Evolutionary conservation across 2,888 invertebrate species (phyloP).

Genomic region (Meandrusa payeni): DNA sequence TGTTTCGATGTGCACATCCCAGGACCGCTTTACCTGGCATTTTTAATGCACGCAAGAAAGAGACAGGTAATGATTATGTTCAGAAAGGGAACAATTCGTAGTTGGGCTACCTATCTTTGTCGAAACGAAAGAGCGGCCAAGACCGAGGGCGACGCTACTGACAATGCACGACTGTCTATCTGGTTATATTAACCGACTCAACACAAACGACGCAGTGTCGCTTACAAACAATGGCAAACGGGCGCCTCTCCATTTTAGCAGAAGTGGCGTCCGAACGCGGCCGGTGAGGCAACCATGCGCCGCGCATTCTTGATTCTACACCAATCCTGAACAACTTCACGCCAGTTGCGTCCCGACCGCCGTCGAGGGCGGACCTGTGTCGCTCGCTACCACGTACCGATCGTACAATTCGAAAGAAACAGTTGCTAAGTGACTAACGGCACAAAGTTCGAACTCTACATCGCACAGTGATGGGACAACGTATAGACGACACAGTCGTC

Average conservation of each 20-base stretch:
- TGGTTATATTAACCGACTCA: constrained; percentile 67
- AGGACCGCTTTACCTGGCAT: constrained; percentile 61
- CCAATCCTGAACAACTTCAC: constrained; percentile 73
- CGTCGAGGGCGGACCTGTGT: constrained; percentile 55
- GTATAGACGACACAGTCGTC: constrained; percentile 39
- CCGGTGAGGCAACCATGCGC: constrained; percentile 78
- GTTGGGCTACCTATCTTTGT: constrained; percentile 47
- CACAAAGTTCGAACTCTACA: constrained; percentile 36
- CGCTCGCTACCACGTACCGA: constrained; percentile 54
- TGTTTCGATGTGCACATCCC: constrained; percentile 37
- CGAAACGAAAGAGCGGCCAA: constrained; percentile 58
- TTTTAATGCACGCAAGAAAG: constrained; percentile 59
- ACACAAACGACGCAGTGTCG: constrained; percentile 3
- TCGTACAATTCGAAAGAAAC: constrained; percentile 69
- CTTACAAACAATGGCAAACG: constrained; percentile 35
- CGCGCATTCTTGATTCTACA: constrained; percentile 68
- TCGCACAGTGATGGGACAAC: constrained; percentile 62
- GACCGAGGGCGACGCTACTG: constrained; percentile 72
- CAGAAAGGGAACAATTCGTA: constrained; percentile 61
- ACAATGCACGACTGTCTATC: constrained; percentile 76
- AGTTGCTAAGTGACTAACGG: constrained; percentile 60
- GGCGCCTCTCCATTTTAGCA: constrained; percentile 56
- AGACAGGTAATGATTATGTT: constrained; percentile 55
- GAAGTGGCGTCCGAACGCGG: constrained; percentile 61
- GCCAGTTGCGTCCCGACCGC: constrained; percentile 68